Evolutionary conservation across 2,888 invertebrate genomes (phyloP), one percentile per base, ranked within the genome.

Genomic region (Tetropium fuscum): DNA sequence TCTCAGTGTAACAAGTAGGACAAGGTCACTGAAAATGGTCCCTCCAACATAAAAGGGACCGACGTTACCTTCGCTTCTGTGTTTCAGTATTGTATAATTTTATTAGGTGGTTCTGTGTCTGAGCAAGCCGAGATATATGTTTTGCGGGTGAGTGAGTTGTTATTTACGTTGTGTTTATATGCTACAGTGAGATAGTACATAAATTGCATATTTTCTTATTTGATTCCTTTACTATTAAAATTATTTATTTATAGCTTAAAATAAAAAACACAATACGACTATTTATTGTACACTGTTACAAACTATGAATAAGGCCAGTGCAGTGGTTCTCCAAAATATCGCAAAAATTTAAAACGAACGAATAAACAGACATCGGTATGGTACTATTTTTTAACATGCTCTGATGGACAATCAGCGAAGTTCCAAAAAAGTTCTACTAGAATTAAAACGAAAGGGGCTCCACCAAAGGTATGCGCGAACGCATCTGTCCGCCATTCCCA

Each of bases 331-430:
- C 10, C 3, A 13, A 13, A 34, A 34, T 34, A 34, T 13, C 34
- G 5, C 34, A 6, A 34, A 34, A 34, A 34, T 34, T 34, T 34
- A 34, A 34, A 34, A 34, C 15, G 34, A 13, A 13, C 11, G 7
- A 11, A 34, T 34, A 13, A 34, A 3, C 34, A 34, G 34, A 34
- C 34, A n/a, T 34, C 15, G 11, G 34, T 34, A 34, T 34, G 34
- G 34, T 34, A 2, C 11, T 34, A 34, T 34, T 34, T 13, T 3
- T 34, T 34, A 34, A 34, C 34, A 34, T 34, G 34, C 34, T 34
- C 34, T 34, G 34, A 34, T 34, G 34, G 34, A 34, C 34, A 34
- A 34, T 11, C 34, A 11, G 34, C 11, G 6, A 34, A 34, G 34
- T 10, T 10, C 7, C 2, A 34, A 34, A 34, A 13, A 34, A n/a